Conservation (phyloP, 2,888 invertebrate species). For the Caenorhabditis imperialis region DNA sequence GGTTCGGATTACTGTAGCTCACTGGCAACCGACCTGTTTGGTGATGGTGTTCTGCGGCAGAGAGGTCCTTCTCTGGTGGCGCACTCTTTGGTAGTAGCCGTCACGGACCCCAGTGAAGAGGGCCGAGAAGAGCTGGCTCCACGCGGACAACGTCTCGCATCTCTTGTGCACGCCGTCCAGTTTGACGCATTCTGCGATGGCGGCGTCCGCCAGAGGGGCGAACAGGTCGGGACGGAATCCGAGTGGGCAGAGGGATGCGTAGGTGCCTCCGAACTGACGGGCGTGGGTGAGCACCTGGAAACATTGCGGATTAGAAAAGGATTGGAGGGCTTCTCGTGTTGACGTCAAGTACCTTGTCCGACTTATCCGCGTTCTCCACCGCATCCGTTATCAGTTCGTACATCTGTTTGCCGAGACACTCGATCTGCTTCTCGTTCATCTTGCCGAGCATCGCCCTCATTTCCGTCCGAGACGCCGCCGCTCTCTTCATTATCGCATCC, state of each 20-base stretch:
- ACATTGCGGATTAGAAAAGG: neutral
- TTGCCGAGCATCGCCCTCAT: conserved; percentile 68
- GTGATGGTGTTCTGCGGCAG: conserved; percentile 71
- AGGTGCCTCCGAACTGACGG: conserved; percentile 68
- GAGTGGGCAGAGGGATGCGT: conserved; percentile 69
- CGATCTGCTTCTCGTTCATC: conserved; percentile 68
- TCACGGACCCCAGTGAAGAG: conserved; percentile 75
- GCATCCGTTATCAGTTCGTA: conserved; percentile 70
- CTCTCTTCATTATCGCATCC: conserved; percentile 73
- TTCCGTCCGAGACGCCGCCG: conserved; percentile 70
- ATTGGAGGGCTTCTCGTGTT: no score
- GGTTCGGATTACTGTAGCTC: neutral
- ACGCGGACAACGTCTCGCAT: conserved; percentile 76
- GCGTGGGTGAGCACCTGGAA: conserved; percentile 63
- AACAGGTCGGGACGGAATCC: conserved; percentile 78
- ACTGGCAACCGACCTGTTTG: conserved; percentile 46
- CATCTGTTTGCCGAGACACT: conserved; percentile 65
- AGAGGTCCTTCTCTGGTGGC: conserved; percentile 71
- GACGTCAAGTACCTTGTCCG: conserved; percentile 64
- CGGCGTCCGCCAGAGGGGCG: conserved; percentile 74
- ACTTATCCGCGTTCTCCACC: conserved; percentile 71
- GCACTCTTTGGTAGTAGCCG: conserved; percentile 71
- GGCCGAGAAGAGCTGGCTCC: conserved; percentile 75
- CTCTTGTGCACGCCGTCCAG: conserved; percentile 75
- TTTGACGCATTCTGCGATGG: conserved; percentile 76